Conservation (phyloP, 2,888 invertebrate genomes). For the Neoitamus cyanurus region DNA sequence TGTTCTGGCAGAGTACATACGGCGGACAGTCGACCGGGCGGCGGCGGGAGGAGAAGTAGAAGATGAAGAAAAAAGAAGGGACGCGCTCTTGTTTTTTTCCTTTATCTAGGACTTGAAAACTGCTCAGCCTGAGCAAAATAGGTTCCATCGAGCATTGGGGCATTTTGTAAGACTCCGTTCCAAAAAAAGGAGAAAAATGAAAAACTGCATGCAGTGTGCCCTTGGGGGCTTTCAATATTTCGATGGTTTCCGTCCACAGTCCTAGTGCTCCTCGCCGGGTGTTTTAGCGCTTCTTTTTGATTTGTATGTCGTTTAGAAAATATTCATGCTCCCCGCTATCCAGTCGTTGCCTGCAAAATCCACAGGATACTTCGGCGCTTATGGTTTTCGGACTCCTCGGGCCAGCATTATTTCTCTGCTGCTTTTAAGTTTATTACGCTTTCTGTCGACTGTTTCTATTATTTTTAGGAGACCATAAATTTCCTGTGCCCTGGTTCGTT, state of each 20-base stretch:
- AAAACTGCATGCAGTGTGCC: conserved; percentile 35
- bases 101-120: conserved; percentile 37
- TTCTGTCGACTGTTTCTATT: background rate
- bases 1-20: background rate
- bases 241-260: conserved; percentile 7
- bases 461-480: conserved; percentile 15
- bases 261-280: background rate
- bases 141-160: conserved; percentile 2
- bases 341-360: background rate
- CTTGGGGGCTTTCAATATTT: conserved; percentile 45
- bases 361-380: background rate
- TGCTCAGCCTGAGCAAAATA: conserved; percentile 10
- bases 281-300: conserved; percentile 17
- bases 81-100: conserved; percentile 9
- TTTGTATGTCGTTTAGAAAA: conserved; percentile 20
- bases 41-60: background rate
- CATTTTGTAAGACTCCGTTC: conserved; percentile 14
- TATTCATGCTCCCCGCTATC: background rate
- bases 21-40: background rate
- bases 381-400: background rate
- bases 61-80: background rate
- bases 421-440: conserved; percentile 33
- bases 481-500: background rate
- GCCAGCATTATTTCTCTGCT: background rate
- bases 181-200: background rate